Evolutionary conservation across 2,113 vertebrate species (phyloP), one percentile per base, ranked within the genome.

Genomic region (Cavia aperea): DNA sequence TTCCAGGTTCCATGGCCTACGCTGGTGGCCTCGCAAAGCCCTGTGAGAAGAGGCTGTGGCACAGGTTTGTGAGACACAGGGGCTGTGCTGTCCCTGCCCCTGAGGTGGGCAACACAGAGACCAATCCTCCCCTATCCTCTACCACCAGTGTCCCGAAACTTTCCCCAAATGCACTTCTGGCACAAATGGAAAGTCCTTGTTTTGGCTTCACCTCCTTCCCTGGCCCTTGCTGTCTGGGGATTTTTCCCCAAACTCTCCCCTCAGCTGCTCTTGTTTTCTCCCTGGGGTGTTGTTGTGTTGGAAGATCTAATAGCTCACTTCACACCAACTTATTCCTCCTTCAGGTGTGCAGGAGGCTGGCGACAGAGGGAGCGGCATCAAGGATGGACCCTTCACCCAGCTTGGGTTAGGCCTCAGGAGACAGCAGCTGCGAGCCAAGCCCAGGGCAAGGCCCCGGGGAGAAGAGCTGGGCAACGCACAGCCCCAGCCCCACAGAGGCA

Each of bases 231-330:
- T n/a, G 81, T 86, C 90, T 58, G n/a, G 58, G 43, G 12, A 8
- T 24, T 12, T 39, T 81, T 73, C 63, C 56, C 46, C 8, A 24
- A 77, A 58, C 14, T 19, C 0, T 18, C 70, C 82, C 36, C 29
- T 9, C 49, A 33, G 81, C 3, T 65, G 33, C 21, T 66, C 21
- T 21, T 68, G 11, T 46, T 89, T 63, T 81, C 36, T 43, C 62
- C 51, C 51, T 65, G 14, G n/a, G 90, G 7, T 75, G 21, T 62
- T 43, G 2, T 4, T 66, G 39, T 84, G 39, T 33, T 81, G 36
- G 88, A 84, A 93, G 62, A 89, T 29, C 60, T 92, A 33, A 85
- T n/a, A 82, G 88, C 65, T 86, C 82, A 21, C n/a, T 49, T 62
- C 26, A 39, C 39, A 73, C 88, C 79, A 51, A 81, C 79, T n/a